Base-by-base conservation (phyloP, 2,888 invertebrate species). In the Drosophila merina region DNA sequence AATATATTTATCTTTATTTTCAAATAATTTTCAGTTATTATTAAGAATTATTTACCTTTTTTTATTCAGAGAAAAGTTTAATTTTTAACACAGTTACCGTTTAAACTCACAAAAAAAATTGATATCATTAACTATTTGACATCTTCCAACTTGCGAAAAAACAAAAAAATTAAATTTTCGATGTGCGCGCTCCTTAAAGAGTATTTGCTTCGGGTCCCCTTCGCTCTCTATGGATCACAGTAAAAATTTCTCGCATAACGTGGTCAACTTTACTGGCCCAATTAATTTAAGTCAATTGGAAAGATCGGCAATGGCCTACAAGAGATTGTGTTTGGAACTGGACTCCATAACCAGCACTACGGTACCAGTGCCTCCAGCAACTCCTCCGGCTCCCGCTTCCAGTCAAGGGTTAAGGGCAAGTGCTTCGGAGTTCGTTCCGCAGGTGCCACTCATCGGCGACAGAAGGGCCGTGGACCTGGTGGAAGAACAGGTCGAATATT, bases 401-500 rank as follows among this genome's bases (percentile, higher is more conserved):
- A 44, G 50, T 8, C 48, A 36, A 8, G 36, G 25, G 2, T 14
- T 68, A 3, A 45, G 68, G 20, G 68, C 67, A 14, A 68, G 57
- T 52, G 68, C 67, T 2, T 57, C 52, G 4, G 68, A 68, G 10
- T 68, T 68, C 20, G 67, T 68, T 14, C 68, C 68, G 1, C 50
- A 68, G 9, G 50, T 60, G 14, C 60, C 60, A 8, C 14, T 1
- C n/a, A 20, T 9, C 36, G 58, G 48, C 9, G 58, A 62, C 0
- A n/a, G 26, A 7, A 5, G 58, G 9, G 7, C 40, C 4, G 51
- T 28, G 4, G 47, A 40, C 7, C 20, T 52, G 12, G 64, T 31
- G 33, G 50, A 66, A 8, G 67, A 51, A 20, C 51, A 28, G 4
- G 47, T 47, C 8, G 47, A 52, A 9, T 51, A 51, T 20, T 47